Evolutionary conservation across 2,113 vertebrate species (phyloP).

Genomic region (Jaculus jaculus): DNA sequence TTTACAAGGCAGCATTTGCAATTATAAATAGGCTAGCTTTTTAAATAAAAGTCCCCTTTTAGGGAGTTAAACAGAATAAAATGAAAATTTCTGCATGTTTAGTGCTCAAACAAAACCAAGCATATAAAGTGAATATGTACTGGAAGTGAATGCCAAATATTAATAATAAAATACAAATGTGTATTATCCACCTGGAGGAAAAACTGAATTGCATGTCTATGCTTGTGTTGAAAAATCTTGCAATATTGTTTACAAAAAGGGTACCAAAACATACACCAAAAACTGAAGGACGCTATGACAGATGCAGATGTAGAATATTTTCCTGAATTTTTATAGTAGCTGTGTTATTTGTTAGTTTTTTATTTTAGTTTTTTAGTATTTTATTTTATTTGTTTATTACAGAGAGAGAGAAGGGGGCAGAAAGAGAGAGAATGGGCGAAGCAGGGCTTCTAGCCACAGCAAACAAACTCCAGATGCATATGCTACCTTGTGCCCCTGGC

Average conservation of each 20-base stretch:
- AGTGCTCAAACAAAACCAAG: background rate
- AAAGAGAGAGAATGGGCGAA: too few relatives aligned
- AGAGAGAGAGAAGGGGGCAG: too few relatives aligned
- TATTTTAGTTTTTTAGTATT: background rate
- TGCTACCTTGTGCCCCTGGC: too few relatives aligned
- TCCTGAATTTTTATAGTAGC: background rate
- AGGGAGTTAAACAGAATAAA: background rate
- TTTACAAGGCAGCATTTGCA: background rate
- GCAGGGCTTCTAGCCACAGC: too few relatives aligned
- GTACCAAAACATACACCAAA: background rate
- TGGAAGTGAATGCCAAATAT: background rate
- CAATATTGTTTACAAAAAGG: background rate
- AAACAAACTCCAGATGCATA: too few relatives aligned
- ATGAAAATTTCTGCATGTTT: background rate
- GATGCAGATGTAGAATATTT: background rate
- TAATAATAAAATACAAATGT: constrained; percentile 2
- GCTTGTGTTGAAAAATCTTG: constrained; percentile 25
- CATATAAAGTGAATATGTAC: background rate
- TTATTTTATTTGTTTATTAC: background rate
- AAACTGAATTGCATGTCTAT: background rate
- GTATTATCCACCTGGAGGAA: background rate
- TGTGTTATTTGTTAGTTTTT: background rate
- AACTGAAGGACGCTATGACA: background rate
- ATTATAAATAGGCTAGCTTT: background rate
- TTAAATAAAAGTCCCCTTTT: background rate